A percentile compares a stretch with the other conserved stretches of the same genome.
Conservation (phyloP, 1,140 invertebrate species). For the Aleiodes sp. region DNA sequence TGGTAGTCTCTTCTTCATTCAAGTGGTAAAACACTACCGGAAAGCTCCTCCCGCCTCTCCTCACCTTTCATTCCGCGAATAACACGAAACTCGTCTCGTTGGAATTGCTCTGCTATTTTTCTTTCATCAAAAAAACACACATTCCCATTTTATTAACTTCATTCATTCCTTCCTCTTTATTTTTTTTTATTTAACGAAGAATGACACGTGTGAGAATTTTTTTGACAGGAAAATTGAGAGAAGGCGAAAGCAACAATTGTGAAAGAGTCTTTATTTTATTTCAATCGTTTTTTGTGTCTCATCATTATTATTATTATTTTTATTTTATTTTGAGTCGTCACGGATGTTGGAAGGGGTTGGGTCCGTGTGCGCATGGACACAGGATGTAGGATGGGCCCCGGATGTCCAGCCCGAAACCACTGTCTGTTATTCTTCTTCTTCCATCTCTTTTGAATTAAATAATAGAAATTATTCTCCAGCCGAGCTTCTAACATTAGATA, state of each 20-base stretch:
- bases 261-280: neutral
- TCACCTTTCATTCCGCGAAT: neutral
- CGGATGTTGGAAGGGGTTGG: slow-evolving; percentile 46
- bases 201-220: slow-evolving; percentile 27
- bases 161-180: neutral
- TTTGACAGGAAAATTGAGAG: slow-evolving; percentile 39
- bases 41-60: neutral
- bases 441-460: neutral
- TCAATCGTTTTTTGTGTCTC: neutral
- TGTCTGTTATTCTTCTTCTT: slow-evolving; percentile 5
- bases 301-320: neutral
- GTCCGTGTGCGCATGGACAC: slow-evolving; percentile 30
- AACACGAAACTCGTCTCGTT: neutral
- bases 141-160: neutral
- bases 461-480: too few species aligned
- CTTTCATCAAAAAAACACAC: neutral
- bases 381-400: slow-evolving; percentile 59
- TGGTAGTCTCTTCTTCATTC: neutral
- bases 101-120: neutral
- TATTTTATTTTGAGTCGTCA: slow-evolving; percentile 37
- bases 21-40: neutral
- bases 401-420: slow-evolving; percentile 46
- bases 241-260: slow-evolving; percentile 34
- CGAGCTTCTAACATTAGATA: too few species aligned
- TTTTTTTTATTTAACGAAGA: slow-evolving; percentile 1